Base-by-base conservation (phyloP, 2,888 invertebrate genomes). In the Meganola albula region DNA sequence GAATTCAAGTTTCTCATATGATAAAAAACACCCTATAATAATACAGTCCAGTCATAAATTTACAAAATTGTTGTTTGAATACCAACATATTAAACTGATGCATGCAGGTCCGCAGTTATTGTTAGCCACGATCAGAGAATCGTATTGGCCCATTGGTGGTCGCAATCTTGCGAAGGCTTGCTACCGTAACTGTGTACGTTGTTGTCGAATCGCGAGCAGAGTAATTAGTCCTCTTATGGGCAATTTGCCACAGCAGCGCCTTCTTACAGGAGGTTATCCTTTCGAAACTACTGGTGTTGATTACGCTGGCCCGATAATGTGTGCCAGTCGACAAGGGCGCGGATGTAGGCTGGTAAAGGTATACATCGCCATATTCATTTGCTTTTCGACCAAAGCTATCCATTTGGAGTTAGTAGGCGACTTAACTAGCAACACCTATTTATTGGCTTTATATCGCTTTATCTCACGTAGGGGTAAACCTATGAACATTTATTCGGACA, bases 141-240 rank as follows among this genome's bases (percentile, higher is more conserved):
- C 2, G 1, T 49, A 42, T 12, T 48, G 48, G 47, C 38, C 49
- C n/a, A n/a, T n/a, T n/a, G n/a, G n/a, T n/a, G n/a, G n/a, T n/a
- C n/a, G n/a, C n/a, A n/a, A n/a, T n/a, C n/a, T n/a, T n/a, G n/a
- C n/a, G n/a, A n/a, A n/a, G n/a, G n/a, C n/a, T n/a, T n/a, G n/a
- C n/a, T n/a, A n/a, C n/a, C n/a, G n/a, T n/a, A n/a, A n/a, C n/a
- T n/a, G n/a, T n/a, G n/a, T n/a, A n/a, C n/a, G n/a, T n/a, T n/a
- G n/a, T n/a, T n/a, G n/a, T n/a, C n/a, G n/a, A n/a, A n/a, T n/a
- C n/a, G n/a, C n/a, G n/a, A n/a, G n/a, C n/a, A n/a, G n/a, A n/a
- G n/a, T n/a, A n/a, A n/a, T n/a, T n/a, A n/a, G n/a, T n/a, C n/a
- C n/a, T n/a, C n/a, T n/a, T n/a, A n/a, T n/a, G n/a, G n/a, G n/a